phyloP scores from a whole-genome alignment of 2,888 invertebrate genomes.

The Temnothorax ravouxi region DNA sequence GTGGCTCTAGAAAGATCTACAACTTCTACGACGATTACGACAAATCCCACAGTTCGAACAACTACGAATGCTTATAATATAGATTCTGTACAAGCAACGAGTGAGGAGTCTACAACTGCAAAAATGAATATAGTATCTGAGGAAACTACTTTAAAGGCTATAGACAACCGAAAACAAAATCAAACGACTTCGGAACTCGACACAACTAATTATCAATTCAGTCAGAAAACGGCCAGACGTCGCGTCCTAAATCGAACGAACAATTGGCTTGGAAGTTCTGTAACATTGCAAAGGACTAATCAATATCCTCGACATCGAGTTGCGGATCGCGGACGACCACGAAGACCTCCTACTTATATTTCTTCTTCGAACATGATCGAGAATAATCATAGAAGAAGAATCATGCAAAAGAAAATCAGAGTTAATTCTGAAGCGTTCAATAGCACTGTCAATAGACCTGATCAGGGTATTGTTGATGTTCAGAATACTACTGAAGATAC shows the following conservation, averaged over 20 bases:
- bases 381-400: constrained; percentile 23
- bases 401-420: constrained; percentile 12
- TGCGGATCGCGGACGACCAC: constrained; percentile 58
- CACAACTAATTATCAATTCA: constrained; percentile 4
- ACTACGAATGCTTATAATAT: neutral
- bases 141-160: neutral
- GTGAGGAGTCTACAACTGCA: neutral
- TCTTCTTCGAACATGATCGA: neutral
- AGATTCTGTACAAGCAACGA: constrained; percentile 6
- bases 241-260: constrained; percentile 43
- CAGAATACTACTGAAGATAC: neutral
- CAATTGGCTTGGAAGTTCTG: constrained; percentile 17
- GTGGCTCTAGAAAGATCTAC: neutral
- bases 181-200: neutral
- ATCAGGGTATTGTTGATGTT: neutral
- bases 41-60: neutral
- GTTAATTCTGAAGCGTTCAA: neutral
- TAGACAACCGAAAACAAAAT: neutral
- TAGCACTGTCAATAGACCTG: neutral
- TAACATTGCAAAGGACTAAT: neutral
- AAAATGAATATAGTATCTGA: neutral
- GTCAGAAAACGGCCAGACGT: constrained; percentile 2
- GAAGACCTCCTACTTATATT: constrained; percentile 23
- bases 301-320: constrained; percentile 54
- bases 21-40: neutral